A percentile compares a stretch with the other conserved stretches of the same genome.
These are phyloP conservation scores for Phengaris arion DNA, from an alignment of 2,888 invertebrate genomes.

Conservation along the genomic window DNA sequence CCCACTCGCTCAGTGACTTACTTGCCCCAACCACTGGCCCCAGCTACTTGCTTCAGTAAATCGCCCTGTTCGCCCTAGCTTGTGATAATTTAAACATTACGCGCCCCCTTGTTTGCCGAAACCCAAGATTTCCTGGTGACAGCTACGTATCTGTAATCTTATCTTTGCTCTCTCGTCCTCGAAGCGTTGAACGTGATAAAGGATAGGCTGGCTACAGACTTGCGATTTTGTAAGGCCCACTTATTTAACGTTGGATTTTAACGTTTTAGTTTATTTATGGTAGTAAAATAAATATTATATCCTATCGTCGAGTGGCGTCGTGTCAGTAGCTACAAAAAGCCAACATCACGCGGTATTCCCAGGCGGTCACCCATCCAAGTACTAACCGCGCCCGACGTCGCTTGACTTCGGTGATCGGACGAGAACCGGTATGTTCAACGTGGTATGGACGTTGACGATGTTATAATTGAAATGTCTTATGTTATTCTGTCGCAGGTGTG, in stretches of 20 bases:
- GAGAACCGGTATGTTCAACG: conserved; percentile 40
- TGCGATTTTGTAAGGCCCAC: background rate
- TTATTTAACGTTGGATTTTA: no score
- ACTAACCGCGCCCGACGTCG: conserved; percentile 57
- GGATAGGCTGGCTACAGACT: background rate
- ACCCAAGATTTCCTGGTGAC: conserved; percentile 66
- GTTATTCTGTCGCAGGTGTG: conserved; percentile 28
- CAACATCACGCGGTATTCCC: conserved; percentile 40
- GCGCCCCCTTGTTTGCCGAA: conserved; percentile 60
- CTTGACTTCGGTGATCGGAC: conserved; percentile 46
- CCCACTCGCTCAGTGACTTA: background rate
- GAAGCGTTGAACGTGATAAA: conserved; percentile 34
- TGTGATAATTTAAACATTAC: conserved; percentile 66
- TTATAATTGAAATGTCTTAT: background rate
- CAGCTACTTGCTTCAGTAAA: background rate
- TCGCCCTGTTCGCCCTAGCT: conserved; percentile 50
- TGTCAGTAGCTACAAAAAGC: conserved; percentile 41
- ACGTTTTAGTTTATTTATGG: no score
- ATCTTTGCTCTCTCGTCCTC: conserved; percentile 45
- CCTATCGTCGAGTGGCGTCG: no score
- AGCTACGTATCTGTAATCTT: conserved; percentile 41
- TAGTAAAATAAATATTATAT: background rate
- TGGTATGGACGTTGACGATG: conserved; percentile 36
- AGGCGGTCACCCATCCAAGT: conserved; percentile 64
- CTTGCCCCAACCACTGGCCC: no score